Evolutionary conservation across 64 coral and sea anemone species (phyloP).

Genomic region (Porites lutea): DNA sequence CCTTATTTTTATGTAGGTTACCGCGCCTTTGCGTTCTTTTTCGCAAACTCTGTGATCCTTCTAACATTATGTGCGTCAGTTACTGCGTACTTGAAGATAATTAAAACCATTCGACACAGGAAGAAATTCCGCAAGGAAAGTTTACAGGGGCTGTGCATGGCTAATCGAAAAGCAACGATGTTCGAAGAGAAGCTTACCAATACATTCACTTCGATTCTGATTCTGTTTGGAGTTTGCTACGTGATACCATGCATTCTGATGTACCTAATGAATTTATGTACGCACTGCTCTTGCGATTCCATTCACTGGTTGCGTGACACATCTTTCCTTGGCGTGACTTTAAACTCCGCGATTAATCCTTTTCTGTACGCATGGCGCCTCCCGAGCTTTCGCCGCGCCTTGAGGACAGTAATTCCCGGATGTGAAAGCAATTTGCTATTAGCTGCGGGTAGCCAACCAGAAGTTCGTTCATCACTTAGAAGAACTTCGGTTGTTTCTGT

Average conservation of each 20-base stretch:
- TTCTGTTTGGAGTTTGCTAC: conserved; percentile 79
- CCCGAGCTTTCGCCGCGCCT: conserved; percentile 77
- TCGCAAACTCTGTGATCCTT: conserved; percentile 75
- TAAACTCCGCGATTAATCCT: conserved; percentile 86
- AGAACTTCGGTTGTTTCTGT: not conserved
- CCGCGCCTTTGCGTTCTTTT: conserved; percentile 68
- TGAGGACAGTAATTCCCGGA: conserved; percentile 22
- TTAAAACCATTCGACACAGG: conserved; percentile 42
- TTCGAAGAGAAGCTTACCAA: conserved; percentile 62
- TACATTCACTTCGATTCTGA: conserved; percentile 69
- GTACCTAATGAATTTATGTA: conserved; percentile 94
- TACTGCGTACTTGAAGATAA: conserved; percentile 69
- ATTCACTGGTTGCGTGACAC: conserved; percentile 97
- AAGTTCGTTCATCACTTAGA: not conserved
- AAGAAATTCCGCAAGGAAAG: conserved; percentile 39
- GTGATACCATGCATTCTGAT: conserved; percentile 85
- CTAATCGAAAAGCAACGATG: conserved; percentile 18
- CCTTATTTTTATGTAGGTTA: conserved; percentile 71
- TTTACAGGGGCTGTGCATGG: conserved; percentile 12
- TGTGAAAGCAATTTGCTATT: too few species aligned
- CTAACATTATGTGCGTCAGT: conserved; percentile 43
- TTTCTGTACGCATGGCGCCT: conserved; percentile 90
- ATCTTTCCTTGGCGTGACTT: conserved; percentile 77
- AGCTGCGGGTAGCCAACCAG: not conserved
- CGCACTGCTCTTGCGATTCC: conserved; percentile 73